Evolutionary conservation across 2,888 invertebrate species (phyloP).

Genomic region (Patella caerulea): DNA sequence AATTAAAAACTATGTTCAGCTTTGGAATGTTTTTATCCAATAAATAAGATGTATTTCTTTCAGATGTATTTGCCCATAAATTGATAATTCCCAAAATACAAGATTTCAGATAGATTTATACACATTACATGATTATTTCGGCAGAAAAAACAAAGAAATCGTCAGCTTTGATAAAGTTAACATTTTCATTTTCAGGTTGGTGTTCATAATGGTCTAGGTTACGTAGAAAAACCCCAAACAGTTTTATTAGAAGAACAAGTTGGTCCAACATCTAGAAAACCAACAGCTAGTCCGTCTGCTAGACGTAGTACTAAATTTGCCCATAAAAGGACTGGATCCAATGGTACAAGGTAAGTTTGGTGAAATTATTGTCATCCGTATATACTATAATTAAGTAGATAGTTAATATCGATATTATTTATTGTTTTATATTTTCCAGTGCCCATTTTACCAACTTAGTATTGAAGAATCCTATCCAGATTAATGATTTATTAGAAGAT

Average conservation of each 20-base stretch:
- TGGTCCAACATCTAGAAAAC: constrained; percentile 41
- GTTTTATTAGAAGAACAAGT: constrained; percentile 64
- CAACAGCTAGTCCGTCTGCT: constrained; percentile 54
- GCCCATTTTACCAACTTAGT: constrained; percentile 42
- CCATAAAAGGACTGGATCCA: constrained; percentile 33
- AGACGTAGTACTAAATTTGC: constrained; percentile 49
- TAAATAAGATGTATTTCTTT: too few species aligned
- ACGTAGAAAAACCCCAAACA: constrained; percentile 71
- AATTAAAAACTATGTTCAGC: too few species aligned
- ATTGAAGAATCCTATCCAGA: constrained; percentile 60
- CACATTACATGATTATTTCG: too few species aligned
- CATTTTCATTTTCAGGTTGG: constrained; percentile 67
- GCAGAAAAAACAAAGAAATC: too few species aligned
- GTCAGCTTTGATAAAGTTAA: too few species aligned
- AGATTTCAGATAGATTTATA: too few species aligned
- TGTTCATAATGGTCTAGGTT: constrained; percentile 74
- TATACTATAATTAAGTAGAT: too few species aligned
- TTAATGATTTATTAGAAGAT: constrained; percentile 66
- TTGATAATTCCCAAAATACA: too few species aligned
- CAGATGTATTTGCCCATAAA: too few species aligned
- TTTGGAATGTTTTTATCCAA: too few species aligned
- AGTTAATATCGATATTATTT: too few species aligned
- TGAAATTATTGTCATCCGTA: not conserved
- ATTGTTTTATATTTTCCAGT: not conserved
- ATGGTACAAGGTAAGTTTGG: constrained; percentile 24